These are phyloP conservation scores for Gastrophryne carolinensis DNA, from an alignment of 2,797 vertebrate species.

Conservation along the genomic window DNA sequence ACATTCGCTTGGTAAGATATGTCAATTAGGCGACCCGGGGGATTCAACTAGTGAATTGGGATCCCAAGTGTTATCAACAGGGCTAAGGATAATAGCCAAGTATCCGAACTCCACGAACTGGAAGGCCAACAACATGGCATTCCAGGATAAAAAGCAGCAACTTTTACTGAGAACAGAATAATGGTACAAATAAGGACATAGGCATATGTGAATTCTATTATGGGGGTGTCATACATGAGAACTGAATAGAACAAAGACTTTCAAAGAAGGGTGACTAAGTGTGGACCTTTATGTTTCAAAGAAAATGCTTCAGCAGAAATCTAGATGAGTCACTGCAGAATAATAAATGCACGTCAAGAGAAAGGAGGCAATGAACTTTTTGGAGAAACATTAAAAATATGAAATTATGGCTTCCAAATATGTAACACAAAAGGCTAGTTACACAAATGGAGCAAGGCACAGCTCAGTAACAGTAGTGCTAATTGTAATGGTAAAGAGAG, in stretches of 20 bases:
- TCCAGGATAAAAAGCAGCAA: not conserved
- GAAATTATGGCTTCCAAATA: not conserved
- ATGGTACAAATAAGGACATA: not conserved
- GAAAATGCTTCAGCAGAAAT: slow-evolving; percentile 23
- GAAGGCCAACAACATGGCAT: not conserved
- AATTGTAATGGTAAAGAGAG: too few relatives aligned
- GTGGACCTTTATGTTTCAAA: not conserved
- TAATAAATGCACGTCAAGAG: not conserved
- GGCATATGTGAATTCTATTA: not conserved
- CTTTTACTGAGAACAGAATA: not conserved
- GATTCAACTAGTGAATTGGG: too few relatives aligned
- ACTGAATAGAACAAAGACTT: not conserved
- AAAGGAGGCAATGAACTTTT: not conserved
- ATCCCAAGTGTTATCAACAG: too few relatives aligned
- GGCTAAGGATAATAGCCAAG: too few relatives aligned
- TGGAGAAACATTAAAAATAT: not conserved
- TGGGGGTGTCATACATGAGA: not conserved
- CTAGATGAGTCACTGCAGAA: slow-evolving; percentile 1
- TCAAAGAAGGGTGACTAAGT: slow-evolving; percentile 8
- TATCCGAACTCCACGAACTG: not conserved
- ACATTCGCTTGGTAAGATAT: too few relatives aligned
- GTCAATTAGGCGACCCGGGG: too few relatives aligned
- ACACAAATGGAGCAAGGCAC: not conserved
- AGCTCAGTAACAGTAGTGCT: not conserved
- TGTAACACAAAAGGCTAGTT: not conserved